These are phyloP conservation scores for Gymnodraco acuticeps DNA, from an alignment of 2,797 vertebrate species.

Conservation along the genomic window DNA sequence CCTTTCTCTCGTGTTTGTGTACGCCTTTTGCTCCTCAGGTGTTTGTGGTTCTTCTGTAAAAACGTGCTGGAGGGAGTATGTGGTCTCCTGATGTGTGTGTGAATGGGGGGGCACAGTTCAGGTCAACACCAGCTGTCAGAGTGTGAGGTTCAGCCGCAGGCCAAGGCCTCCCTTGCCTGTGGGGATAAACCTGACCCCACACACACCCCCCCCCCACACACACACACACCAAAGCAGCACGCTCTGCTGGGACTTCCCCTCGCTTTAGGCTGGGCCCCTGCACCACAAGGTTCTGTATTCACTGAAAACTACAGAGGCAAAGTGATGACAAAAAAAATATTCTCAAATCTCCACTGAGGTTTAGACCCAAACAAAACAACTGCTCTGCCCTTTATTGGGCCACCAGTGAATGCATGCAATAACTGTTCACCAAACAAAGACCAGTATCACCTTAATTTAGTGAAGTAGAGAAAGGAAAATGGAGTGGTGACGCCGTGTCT, in stretches of 20 bases:
- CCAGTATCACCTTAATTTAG: conserved; percentile 15
- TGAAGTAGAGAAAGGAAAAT: conserved; percentile 28
- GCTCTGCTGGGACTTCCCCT: conserved; percentile 65
- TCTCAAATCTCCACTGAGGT: conserved; percentile 30
- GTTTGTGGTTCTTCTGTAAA: conserved; percentile 55
- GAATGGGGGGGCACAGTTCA: conserved; percentile 66
- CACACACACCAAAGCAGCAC: no score
- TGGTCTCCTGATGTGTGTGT: conserved; percentile 46
- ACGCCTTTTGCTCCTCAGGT: conserved; percentile 63
- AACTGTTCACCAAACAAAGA: conserved; percentile 4
- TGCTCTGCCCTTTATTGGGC: neutral
- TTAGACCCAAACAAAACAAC: conserved; percentile 18
- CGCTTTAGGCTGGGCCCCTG: conserved; percentile 54
- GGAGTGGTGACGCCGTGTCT: conserved; percentile 26
- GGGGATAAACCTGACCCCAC: conserved; percentile 72
- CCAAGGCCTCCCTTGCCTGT: conserved; percentile 77
- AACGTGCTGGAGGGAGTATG: conserved; percentile 30
- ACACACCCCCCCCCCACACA: no score
- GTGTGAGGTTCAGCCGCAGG: conserved; percentile 83
- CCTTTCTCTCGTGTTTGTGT: conserved; percentile 49
- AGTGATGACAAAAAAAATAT: conserved; percentile 16
- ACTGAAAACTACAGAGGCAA: conserved; percentile 41
- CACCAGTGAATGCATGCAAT: conserved; percentile 3
- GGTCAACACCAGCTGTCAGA: conserved; percentile 85
- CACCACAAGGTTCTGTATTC: conserved; percentile 32